Evolutionary conservation across 1,140 invertebrate species (phyloP).

Genomic region (Cherax destructor): DNA sequence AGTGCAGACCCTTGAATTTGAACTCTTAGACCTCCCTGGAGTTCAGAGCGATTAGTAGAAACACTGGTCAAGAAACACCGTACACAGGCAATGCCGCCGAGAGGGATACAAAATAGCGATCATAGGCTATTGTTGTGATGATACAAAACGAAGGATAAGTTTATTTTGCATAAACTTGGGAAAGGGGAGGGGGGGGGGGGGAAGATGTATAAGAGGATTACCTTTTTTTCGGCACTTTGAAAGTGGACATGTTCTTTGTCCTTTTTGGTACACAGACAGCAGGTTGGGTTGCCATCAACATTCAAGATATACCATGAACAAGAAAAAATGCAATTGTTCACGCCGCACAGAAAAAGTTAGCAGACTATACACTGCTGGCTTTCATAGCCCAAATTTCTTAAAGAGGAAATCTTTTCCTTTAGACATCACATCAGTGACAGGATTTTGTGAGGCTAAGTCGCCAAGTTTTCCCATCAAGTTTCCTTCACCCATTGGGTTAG

Average conservation of each 20-base stretch:
- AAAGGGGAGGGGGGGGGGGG: too few species aligned
- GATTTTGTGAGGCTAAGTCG: conserved; percentile 70
- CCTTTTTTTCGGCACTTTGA: conserved; percentile 47
- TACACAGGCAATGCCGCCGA: conserved; percentile 9
- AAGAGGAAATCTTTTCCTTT: conserved; percentile 71
- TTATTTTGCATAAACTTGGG: conserved; percentile 18
- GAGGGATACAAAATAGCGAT: conserved; percentile 35
- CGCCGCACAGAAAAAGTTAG: conserved; percentile 10
- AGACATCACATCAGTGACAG: conserved; percentile 70
- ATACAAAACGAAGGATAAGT: conserved; percentile 43
- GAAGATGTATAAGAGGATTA: conserved; percentile 21
- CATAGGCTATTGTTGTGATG: conserved; percentile 27
- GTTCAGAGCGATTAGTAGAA: background rate
- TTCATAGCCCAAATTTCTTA: conserved; percentile 72
- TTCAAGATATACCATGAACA: conserved; percentile 9
- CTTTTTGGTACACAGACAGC: background rate
- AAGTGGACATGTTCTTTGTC: conserved; percentile 33
- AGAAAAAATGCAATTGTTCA: conserved; percentile 29
- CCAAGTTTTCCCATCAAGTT: conserved; percentile 71
- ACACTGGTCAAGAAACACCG: conserved; percentile 32
- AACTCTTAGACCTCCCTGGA: background rate
- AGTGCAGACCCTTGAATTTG: background rate
- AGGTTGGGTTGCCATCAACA: background rate
- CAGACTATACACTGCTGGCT: conserved; percentile 47
- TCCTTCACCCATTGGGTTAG: conserved; percentile 70